Percentiles rank a stretch among this genome's conserved stretches.
Conservation (phyloP, 2,888 invertebrate species). For the Ophonus ardosiacus region DNA sequence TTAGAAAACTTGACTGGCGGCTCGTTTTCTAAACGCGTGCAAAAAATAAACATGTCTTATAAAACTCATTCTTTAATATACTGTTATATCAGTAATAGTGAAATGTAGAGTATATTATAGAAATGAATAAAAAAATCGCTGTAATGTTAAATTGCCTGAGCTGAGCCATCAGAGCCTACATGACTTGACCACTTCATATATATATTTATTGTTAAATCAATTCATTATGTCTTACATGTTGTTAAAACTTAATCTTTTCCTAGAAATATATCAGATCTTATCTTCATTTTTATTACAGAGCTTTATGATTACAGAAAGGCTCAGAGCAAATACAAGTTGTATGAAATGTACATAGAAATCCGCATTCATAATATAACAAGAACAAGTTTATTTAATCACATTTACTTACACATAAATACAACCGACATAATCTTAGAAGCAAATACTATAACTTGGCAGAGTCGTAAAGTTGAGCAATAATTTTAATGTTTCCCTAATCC, state of each 20-base stretch:
- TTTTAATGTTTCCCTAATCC: slow-evolving; percentile 40
- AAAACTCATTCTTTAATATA: too few relatives aligned
- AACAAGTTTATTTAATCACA: slow-evolving; percentile 13
- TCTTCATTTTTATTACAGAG: neutral
- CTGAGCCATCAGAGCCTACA: too few relatives aligned
- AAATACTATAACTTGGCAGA: slow-evolving; percentile 29
- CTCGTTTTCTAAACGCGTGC: too few relatives aligned
- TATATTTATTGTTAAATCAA: neutral
- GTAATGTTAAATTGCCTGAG: too few relatives aligned
- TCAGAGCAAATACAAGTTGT: neutral
- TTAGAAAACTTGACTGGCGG: too few relatives aligned
- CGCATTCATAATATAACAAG: neutral
- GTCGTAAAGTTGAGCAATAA: slow-evolving; percentile 20
- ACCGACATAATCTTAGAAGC: neutral
- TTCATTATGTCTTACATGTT: neutral
- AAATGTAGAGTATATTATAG: too few relatives aligned
- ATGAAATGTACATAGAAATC: neutral
- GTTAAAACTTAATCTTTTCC: neutral
- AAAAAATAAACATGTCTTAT: too few relatives aligned
- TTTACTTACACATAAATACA: neutral
- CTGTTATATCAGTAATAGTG: too few relatives aligned
- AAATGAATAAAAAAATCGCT: too few relatives aligned
- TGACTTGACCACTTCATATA: too few relatives aligned
- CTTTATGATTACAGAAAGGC: neutral
- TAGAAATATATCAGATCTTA: neutral